Base-by-base conservation (phyloP, 1,140 invertebrate species). In the Temnothorax longispinosus region DNA sequence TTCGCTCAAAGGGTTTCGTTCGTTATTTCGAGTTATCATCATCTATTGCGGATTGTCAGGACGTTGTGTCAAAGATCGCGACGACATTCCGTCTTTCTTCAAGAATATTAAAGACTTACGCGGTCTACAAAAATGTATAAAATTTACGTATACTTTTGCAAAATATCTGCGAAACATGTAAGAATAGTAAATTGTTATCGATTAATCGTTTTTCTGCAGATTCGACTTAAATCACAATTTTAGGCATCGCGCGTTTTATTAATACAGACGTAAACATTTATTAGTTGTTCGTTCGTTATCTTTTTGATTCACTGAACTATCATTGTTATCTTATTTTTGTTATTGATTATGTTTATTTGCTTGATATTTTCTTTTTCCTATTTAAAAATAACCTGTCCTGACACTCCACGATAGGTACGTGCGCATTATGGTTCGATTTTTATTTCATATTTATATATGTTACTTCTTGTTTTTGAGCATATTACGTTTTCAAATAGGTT, bases 401-500 rank as follows among this genome's bases (percentile, higher is more conserved):
- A 89, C 88, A 88, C 74, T 90, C 85, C 85, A 58, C 77, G 41
- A 88, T 81, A 27, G 27, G 27, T 27, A 74, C 64, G 72, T 62
- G 87, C 50, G 62, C 69, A 72, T 77, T 64, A 35, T 72, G 67
- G 47, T 71, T 90, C 62, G 54, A 82, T 72, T 71, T 80, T 71
- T 54, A 62, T 77, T 86, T 87, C 52, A 75, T 85, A 56, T 52
- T 77, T 88, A 38, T 58, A 50, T 85, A 41, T 69, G 85, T 67
- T 88, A 88, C 65, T 91, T 90, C 60, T 72, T 91, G 81, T 94
- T 84, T 93, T 84, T 93, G 93, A 94, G 92, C 93, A 93, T 91
- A 84, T 94, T 92, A 92, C 87, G 90, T 94, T 90, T 89, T 90
- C 87, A 93, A 93, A 77, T 93, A 92, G 77, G 86, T 86, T 91